Evolutionary conservation across 2,797 vertebrate genomes (phyloP).

Genomic region (Rhynchonycteris naso): DNA sequence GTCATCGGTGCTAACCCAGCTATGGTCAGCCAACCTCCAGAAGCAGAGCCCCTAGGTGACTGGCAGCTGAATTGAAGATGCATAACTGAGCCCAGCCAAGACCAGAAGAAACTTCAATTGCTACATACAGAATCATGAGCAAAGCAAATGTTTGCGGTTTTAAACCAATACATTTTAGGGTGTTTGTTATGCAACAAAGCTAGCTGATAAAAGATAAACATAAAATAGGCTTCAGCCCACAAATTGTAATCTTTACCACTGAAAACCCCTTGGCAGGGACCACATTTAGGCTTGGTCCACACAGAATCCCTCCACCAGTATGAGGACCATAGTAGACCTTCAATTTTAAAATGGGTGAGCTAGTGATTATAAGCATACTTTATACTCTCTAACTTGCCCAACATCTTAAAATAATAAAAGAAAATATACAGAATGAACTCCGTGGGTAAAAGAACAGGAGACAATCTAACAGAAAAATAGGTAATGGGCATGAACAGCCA

Average conservation of each 20-base stretch:
- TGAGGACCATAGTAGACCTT: background rate
- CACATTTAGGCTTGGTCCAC: background rate
- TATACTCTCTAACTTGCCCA: background rate
- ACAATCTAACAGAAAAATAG: background rate
- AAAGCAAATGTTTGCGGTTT: background rate
- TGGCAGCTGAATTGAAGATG: background rate
- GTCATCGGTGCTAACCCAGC: background rate
- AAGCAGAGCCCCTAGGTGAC: background rate
- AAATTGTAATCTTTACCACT: background rate
- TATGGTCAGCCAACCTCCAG: background rate
- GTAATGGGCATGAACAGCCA: background rate
- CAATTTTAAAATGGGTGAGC: background rate
- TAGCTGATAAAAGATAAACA: background rate
- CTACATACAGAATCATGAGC: background rate
- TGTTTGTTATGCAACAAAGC: background rate
- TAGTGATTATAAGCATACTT: background rate
- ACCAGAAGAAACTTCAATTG: background rate
- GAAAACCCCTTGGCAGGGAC: background rate
- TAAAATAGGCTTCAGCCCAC: background rate
- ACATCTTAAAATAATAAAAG: conserved; percentile 9
- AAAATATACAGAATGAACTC: background rate
- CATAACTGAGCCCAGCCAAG: background rate
- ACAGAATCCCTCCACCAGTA: background rate
- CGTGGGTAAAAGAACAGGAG: background rate
- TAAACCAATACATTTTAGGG: background rate